Conservation (phyloP, 2,888 invertebrate species). For the Stenoptilia bipunctidactyla region DNA sequence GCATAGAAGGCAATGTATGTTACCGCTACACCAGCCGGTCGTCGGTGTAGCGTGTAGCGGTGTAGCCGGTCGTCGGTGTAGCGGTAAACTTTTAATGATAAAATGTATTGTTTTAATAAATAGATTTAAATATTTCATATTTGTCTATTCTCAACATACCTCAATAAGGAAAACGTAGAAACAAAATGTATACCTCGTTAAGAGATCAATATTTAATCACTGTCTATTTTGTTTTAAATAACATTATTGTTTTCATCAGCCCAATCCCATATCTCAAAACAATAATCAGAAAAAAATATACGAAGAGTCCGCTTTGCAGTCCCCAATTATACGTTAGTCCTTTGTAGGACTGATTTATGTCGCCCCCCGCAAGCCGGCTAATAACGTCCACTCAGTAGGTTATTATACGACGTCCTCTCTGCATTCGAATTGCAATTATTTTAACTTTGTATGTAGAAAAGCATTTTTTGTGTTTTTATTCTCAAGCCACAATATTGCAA, state of each 20-base stretch:
- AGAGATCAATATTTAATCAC: too few relatives aligned
- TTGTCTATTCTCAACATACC: too few relatives aligned
- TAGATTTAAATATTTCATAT: too few relatives aligned
- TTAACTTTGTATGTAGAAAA: not conserved
- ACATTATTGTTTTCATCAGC: not conserved
- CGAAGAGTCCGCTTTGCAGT: not conserved
- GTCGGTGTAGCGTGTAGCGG: too few relatives aligned
- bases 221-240: too few relatives aligned
- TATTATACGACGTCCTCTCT: conserved; percentile 6
- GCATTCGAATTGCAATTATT: conserved; percentile 2
- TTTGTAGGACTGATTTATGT: conserved; percentile 10
- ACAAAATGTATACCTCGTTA: too few relatives aligned
- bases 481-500: not conserved
- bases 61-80: too few relatives aligned
- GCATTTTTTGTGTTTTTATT: not conserved
- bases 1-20: too few relatives aligned
- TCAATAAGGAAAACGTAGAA: too few relatives aligned
- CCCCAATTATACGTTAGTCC: not conserved
- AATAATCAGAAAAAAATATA: conserved; percentile 5
- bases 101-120: too few relatives aligned
- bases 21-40: too few relatives aligned
- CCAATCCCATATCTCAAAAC: conserved; percentile 3
- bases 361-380: conserved; percentile 5
- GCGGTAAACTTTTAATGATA: too few relatives aligned
- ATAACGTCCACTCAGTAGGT: conserved; percentile 1